Conservation (phyloP, 2,113 vertebrate species). For the Cebidichthys violaceus region DNA sequence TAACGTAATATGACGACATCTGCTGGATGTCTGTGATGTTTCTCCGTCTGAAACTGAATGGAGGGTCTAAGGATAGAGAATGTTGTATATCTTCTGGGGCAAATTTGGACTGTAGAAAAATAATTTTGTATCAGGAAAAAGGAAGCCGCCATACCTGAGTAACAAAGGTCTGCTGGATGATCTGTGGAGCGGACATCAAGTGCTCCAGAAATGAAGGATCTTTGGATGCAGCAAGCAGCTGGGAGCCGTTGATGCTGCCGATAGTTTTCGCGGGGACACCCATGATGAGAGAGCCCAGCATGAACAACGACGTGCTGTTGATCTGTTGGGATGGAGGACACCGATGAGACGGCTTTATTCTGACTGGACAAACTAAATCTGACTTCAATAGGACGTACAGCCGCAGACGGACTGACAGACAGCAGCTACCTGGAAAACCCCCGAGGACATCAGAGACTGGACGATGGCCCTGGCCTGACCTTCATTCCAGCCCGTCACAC, state of each 20-base stretch:
- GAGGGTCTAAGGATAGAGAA: neutral
- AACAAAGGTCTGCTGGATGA: constrained; percentile 70
- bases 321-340: constrained; percentile 62
- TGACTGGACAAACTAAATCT: neutral
- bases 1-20: neutral
- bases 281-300: constrained; percentile 74
- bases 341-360: neutral
- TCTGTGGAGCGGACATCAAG: constrained; percentile 46
- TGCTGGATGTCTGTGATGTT: neutral
- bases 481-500: constrained; percentile 66
- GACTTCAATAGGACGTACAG: neutral
- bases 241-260: neutral
- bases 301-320: constrained; percentile 15
- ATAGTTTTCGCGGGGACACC: constrained; percentile 66
- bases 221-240: constrained; percentile 50
- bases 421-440: constrained; percentile 66
- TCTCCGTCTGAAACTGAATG: neutral
- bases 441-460: constrained; percentile 52
- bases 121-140: constrained; percentile 4
- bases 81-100: neutral
- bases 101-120: neutral
- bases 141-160: constrained; percentile 63
- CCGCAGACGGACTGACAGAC: neutral
- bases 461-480: constrained; percentile 77
- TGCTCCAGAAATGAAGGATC: constrained; percentile 52